A percentile compares a stretch with the other conserved stretches of the same genome.
phyloP scores from a whole-genome alignment of 2,113 vertebrate species.

The Sigmodon hispidus region DNA sequence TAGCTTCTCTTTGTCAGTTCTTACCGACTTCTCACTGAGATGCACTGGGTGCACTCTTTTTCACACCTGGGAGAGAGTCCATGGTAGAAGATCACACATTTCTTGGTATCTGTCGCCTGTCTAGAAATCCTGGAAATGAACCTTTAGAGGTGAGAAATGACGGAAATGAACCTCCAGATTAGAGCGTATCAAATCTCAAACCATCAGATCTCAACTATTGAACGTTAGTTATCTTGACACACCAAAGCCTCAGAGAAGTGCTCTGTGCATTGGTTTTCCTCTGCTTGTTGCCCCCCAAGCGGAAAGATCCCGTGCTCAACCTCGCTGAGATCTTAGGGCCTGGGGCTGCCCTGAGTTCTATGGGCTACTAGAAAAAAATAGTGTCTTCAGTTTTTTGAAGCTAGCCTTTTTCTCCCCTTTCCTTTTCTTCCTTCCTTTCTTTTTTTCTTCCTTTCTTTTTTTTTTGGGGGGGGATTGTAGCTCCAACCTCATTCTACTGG shows the following conservation, averaged over 20 bases:
- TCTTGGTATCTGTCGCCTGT: not conserved
- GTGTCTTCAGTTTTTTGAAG: not conserved
- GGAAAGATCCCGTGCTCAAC: not conserved
- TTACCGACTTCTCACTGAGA: rapidly evolving
- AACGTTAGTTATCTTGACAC: too few relatives aligned
- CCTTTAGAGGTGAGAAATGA: too few relatives aligned
- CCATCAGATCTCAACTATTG: not conserved
- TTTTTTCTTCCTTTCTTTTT: rapidly evolving
- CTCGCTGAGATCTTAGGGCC: not conserved
- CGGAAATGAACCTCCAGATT: not conserved
- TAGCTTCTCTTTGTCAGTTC: not conserved
- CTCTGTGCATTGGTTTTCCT: not conserved
- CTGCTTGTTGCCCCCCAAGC: not conserved
- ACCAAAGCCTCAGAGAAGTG: rapidly evolving
- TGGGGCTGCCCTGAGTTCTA: not conserved
- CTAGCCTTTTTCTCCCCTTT: not conserved
- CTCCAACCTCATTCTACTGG: rapidly evolving
- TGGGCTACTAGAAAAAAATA: not conserved
- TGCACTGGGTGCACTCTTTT: not conserved
- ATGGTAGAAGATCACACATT: not conserved
- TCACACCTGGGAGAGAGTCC: not conserved
- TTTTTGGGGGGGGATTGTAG: too few relatives aligned
- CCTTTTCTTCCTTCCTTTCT: not conserved
- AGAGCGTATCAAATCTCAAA: not conserved
- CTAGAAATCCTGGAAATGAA: conserved; percentile 9